Percentiles rank a stretch among this genome's conserved stretches.
Conservation (phyloP, 1,140 invertebrate genomes). For the Drosophila repleta region DNA sequence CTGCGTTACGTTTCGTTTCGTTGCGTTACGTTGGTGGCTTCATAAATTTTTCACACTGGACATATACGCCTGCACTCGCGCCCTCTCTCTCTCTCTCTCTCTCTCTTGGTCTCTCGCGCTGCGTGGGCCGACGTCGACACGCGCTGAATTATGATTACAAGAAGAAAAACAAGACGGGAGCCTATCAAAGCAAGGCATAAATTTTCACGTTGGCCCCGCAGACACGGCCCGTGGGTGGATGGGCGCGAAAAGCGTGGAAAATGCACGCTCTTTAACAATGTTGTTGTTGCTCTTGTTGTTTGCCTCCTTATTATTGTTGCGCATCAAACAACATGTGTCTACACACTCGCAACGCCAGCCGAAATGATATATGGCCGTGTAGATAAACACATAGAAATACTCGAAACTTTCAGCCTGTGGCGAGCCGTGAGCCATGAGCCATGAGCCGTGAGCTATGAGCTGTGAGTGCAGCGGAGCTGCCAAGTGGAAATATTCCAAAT, state of each 20-base stretch:
- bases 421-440: no score
- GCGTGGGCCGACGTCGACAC: slow-evolving; percentile 53
- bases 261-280: slow-evolving; percentile 30
- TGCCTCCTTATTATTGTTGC: slow-evolving; percentile 16
- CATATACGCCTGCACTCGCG: slow-evolving; percentile 49
- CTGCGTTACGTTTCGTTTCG: slow-evolving; percentile 30
- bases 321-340: slow-evolving; percentile 12
- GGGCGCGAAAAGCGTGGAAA: slow-evolving; percentile 45
- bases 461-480: not conserved
- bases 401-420: no score
- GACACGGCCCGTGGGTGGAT: slow-evolving; percentile 29
- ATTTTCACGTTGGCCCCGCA: slow-evolving; percentile 37
- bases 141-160: slow-evolving; percentile 74
- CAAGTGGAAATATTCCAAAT: no score
- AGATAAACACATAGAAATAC: not conserved
- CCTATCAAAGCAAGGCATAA: slow-evolving; percentile 68
- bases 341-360: slow-evolving; percentile 4
- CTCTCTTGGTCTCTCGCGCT: slow-evolving; percentile 13
- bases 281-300: slow-evolving; percentile 13
- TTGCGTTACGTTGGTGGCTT: slow-evolving; percentile 18
- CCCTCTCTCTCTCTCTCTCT: no score
- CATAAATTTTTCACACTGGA: slow-evolving; percentile 67
- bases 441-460: no score
- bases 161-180: slow-evolving; percentile 43
- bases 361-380: not conserved